Conservation (phyloP, 2,113 vertebrate species). For the Pheucticus melanocephalus region DNA sequence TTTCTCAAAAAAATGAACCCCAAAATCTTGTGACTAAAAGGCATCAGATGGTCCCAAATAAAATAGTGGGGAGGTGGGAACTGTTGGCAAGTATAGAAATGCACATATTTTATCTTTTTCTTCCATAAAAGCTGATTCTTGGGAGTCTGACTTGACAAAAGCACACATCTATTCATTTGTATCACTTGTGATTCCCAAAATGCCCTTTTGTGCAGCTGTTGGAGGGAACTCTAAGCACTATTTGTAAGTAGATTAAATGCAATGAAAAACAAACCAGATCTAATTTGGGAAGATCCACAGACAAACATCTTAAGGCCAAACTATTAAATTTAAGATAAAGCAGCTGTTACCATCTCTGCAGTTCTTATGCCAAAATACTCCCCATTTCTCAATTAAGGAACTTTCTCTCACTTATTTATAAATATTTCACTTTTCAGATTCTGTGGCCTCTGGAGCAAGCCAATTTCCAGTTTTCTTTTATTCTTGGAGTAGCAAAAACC, state of each 20-base stretch:
- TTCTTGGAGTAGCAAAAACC: rapidly evolving
- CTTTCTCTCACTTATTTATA: neutral
- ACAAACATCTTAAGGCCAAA: neutral
- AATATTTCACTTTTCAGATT: neutral
- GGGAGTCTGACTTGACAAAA: neutral
- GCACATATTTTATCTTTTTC: neutral
- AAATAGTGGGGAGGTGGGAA: neutral
- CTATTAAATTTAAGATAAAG: neutral
- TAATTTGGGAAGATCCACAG: neutral
- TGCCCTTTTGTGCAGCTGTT: neutral
- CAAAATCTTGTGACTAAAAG: neutral
- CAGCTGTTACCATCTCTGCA: neutral
- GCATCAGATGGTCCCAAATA: neutral
- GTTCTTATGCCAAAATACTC: neutral
- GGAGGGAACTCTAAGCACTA: neutral
- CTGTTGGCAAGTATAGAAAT: neutral
- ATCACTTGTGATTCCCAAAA: neutral
- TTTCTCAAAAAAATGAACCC: neutral
- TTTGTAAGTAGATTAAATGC: neutral
- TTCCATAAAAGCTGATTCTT: neutral
- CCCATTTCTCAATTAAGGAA: neutral
- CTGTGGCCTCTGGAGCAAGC: neutral
- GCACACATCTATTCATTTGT: neutral
- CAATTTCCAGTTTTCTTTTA: neutral
- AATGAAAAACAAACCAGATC: neutral